A percentile compares a stretch with the other conserved stretches of the same genome.
These are phyloP conservation scores for Sorex maritimensis DNA, from an alignment of 2,797 vertebrate genomes.

Conservation along the genomic window DNA sequence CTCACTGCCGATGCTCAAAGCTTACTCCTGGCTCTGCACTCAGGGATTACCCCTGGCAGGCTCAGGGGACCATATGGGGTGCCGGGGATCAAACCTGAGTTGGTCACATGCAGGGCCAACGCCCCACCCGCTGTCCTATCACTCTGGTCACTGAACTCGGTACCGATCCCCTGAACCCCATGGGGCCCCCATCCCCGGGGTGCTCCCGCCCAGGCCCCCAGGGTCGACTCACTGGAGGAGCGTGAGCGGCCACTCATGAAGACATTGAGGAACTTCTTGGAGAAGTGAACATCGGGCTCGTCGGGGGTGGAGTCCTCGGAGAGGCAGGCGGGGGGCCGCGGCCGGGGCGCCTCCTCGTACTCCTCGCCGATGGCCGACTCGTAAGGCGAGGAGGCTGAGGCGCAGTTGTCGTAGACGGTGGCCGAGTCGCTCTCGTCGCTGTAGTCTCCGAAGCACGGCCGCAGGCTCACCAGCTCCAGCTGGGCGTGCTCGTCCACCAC, in stretches of 20 bases:
- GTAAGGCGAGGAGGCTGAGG: constrained; percentile 96
- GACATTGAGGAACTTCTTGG: constrained; percentile 99
- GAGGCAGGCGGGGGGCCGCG: constrained; percentile 94
- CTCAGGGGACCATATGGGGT: too few species aligned
- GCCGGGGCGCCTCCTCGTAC: constrained; percentile 95
- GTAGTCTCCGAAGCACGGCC: constrained; percentile 97
- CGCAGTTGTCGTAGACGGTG: constrained; percentile 98
- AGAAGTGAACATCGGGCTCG: constrained; percentile 95
- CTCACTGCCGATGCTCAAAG: too few species aligned
- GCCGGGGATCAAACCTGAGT: too few species aligned
- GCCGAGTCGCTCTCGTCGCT: constrained; percentile 98
- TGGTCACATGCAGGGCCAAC: too few species aligned
- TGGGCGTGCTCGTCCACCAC: constrained; percentile 98
- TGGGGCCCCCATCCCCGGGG: background rate
- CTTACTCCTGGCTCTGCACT: too few species aligned
- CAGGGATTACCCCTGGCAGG: too few species aligned
- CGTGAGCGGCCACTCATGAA: constrained; percentile 97
- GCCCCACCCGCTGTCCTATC: too few species aligned
- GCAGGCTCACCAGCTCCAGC: constrained; percentile 97
- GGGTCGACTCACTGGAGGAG: constrained; percentile 95
- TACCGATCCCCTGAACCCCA: background rate
- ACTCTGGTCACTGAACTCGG: too few species aligned
- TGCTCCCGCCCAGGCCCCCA: background rate
- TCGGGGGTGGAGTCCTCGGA: constrained; percentile 97
- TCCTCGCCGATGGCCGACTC: constrained; percentile 97